Evolutionary conservation across 1,140 invertebrate species (phyloP).

Genomic region (Lepidurus packardi): DNA sequence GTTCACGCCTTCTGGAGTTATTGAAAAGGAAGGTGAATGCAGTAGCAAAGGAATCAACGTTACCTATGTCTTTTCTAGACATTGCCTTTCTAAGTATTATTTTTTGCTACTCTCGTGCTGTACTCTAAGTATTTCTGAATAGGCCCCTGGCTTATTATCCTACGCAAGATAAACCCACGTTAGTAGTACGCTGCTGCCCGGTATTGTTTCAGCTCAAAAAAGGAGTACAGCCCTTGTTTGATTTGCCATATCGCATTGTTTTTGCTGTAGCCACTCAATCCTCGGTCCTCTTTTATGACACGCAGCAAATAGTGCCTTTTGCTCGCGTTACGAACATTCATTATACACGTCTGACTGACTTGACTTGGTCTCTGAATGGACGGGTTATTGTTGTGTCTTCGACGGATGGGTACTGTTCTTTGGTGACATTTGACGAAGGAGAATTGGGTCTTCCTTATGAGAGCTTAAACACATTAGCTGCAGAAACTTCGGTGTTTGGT

Average conservation of each 20-base stretch:
- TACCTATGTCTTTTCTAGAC: slow-evolving; percentile 73
- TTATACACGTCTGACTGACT: slow-evolving; percentile 84
- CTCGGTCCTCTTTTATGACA: slow-evolving; percentile 83
- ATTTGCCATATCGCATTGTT: slow-evolving; percentile 74
- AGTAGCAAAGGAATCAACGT: slow-evolving; percentile 53
- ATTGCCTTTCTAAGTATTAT: slow-evolving; percentile 62
- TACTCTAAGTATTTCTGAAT: slow-evolving; percentile 40
- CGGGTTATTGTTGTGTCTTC: slow-evolving; percentile 75
- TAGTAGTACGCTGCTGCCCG: slow-evolving; percentile 76
- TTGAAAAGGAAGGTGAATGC: slow-evolving; percentile 41
- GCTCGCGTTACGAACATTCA: slow-evolving; percentile 85
- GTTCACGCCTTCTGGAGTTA: slow-evolving; percentile 72
- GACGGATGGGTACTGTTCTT: slow-evolving; percentile 90
- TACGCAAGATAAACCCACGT: slow-evolving; percentile 66
- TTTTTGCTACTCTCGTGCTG: slow-evolving; percentile 33
- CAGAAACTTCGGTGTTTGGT: not conserved
- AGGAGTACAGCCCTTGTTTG: slow-evolving; percentile 47
- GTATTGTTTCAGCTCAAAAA: slow-evolving; percentile 60
- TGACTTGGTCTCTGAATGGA: slow-evolving; percentile 84
- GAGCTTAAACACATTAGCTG: not conserved
- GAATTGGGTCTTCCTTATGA: slow-evolving; percentile 73
- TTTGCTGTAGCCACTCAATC: slow-evolving; percentile 85
- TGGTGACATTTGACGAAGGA: slow-evolving; percentile 71
- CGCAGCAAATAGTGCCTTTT: slow-evolving; percentile 78
- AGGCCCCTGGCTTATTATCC: slow-evolving; percentile 78